Evolutionary conservation across 2,113 vertebrate genomes (phyloP), one percentile per base, ranked within the genome.

Genomic region (Setophaga petechia): DNA sequence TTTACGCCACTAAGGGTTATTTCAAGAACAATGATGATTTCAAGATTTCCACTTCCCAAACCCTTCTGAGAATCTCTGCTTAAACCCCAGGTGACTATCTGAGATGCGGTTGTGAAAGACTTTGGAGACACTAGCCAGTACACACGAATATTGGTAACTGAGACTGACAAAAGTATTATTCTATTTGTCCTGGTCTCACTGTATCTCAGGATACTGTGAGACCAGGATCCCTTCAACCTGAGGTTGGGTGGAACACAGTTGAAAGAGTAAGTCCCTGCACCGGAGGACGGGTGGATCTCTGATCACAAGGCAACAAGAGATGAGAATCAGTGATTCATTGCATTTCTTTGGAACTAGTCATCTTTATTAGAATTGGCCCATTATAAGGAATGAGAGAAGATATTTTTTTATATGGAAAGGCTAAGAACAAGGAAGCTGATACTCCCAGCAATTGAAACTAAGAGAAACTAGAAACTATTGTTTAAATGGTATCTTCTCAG

Each of bases 201-300:
- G 41, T 41, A 41, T 41, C 41, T 91, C 2, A 2, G 19, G 24
- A 39, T 47, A 11, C 21, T 39, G 10, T 0, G 3, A 85, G 33
- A 39, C 10, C n/a, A 77, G 63, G 18, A 87, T 33, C 25, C 22
- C 47, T 84, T 47, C 4, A 9, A 27, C 23, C 35, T 67, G 41
- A 66, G 22, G 4, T 0, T 69, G 28, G 5, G 4, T 72, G 15
- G 13, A 66, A 65, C 0, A 6, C 12, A 54, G 15, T 66, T 22
- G 59, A 55, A 76, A 41, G 54, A 47, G 41, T 13, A 62, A 43
- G 30, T n/a, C 33, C 10, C 22, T 75, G 41, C 7, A 30, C 24
- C 55, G 20, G 11, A 79, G 18, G 31, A 67, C 0, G 0, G 9
- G 11, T 30, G 6, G 17, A 57, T 79, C 33, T 75, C 39, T 35